Evolutionary conservation across 2,797 vertebrate genomes (phyloP).

Genomic region (Myotis pilosus): DNA sequence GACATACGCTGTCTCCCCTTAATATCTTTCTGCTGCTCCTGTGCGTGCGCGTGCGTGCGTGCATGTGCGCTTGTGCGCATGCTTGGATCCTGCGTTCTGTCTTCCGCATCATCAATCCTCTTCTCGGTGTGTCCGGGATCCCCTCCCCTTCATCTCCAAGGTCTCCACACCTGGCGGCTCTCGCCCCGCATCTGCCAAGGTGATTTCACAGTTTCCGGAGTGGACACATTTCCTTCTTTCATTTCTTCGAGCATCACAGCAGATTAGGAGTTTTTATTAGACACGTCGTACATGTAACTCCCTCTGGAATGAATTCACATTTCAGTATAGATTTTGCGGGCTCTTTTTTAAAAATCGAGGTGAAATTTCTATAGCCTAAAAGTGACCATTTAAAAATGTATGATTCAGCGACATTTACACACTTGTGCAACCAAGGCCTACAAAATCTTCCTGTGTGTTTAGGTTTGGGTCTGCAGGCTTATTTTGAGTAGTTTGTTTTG

Average conservation of each 20-base stretch:
- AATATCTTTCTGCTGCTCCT: fast-evolving
- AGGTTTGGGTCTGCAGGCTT: too few species aligned
- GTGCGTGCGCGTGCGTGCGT: neutral
- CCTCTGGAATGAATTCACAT: neutral
- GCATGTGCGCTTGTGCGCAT: too few species aligned
- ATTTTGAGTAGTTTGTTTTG: neutral
- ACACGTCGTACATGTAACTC: neutral
- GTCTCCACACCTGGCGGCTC: neutral
- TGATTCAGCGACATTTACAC: neutral
- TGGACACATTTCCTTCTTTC: too few species aligned
- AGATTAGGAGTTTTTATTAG: neutral
- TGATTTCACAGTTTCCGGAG: neutral
- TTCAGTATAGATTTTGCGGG: neutral
- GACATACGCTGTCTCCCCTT: too few species aligned
- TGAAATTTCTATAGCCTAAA: neutral
- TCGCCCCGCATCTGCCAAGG: neutral
- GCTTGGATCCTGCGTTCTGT: neutral
- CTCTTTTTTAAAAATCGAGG: neutral
- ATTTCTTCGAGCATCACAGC: neutral
- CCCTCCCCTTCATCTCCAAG: neutral
- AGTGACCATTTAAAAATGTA: neutral
- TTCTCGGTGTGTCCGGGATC: neutral
- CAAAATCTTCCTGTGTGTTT: neutral
- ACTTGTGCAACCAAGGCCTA: neutral
- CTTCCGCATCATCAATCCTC: neutral